Base-by-base conservation (phyloP, 1,140 invertebrate genomes). In the Drosophila nasuta region DNA sequence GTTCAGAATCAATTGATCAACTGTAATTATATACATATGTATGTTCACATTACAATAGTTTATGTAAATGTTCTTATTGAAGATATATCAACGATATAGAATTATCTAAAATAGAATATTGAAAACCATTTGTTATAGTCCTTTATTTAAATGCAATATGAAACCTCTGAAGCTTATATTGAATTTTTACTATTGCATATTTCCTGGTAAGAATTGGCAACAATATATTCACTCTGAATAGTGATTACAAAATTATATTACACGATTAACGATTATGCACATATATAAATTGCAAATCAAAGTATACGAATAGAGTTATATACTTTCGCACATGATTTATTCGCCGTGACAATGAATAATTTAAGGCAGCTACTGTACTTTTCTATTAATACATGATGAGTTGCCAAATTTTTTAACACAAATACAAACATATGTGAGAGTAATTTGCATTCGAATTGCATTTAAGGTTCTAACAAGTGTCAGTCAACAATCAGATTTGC, bases 341-440 rank as follows among this genome's bases (percentile, higher is more conserved):
- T 6, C 8, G 35, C 48, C 43, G 41, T 74, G 71, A 74, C 71
- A 60, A 56, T 45, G 71, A 20, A 60, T 51, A 17, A 54, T 74
- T 74, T 66, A 17, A 13, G 13, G n/a, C 45, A 49, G 20, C 2
- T 4, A 41, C 20, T 30, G 46, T 5, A 20, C 33, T 10, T 38
- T 35, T 33, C 13, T 13, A 54, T 45, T 30, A 46, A 70, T 28
- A 20, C n/a, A 8, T 43, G 51, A 69, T 74, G 71, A 74, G 41
- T 68, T 60, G 38, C 11, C 64, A 68, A 46, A 60, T 74, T 35
- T 20, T 20, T 13, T 25, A 74, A 7, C 51, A 52, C 51, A 33
- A 52, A 59, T 5, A 41, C 33, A 45, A 17, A 56, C 10, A 4
- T 38, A 25, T 25, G 20, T 25, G 2, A 52, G 51, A 45, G 17